phyloP scores from a whole-genome alignment of 2,797 vertebrate species.

The Pantherophis alleghaniensis region DNA sequence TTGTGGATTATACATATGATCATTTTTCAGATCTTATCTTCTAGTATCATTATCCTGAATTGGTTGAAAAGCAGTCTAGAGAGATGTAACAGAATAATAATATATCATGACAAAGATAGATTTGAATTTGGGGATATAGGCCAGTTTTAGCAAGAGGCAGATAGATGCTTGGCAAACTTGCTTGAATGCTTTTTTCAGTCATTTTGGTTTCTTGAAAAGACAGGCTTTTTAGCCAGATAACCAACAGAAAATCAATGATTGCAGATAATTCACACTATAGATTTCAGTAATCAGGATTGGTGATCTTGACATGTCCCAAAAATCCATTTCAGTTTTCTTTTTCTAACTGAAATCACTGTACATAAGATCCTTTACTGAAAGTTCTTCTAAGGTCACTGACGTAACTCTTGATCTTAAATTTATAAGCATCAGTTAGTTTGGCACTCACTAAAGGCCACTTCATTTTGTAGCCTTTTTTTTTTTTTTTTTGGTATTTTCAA shows the following conservation, averaged over 20 bases:
- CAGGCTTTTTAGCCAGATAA: neutral
- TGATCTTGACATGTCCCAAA: constrained; percentile 1
- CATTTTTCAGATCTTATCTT: constrained; percentile 27
- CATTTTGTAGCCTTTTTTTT: neutral
- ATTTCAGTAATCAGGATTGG: neutral
- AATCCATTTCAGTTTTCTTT: neutral
- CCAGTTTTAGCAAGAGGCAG: constrained; percentile 56
- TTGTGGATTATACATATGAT: constrained; percentile 39
- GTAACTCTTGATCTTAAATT: constrained; percentile 29
- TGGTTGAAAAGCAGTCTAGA: constrained; percentile 37
- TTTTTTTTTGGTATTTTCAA: neutral
- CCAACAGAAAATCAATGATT: constrained; percentile 15
- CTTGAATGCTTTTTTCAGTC: constrained; percentile 43
- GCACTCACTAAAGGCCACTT: neutral
- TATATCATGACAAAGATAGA: constrained; percentile 31
- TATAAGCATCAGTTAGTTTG: neutral
- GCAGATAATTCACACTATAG: constrained; percentile 17
- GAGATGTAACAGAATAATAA: constrained; percentile 35
- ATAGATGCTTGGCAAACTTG: constrained; percentile 51
- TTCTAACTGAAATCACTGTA: neutral
- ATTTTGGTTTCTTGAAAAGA: constrained; percentile 31
- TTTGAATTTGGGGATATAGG: constrained; percentile 58
- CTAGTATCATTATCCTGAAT: constrained; percentile 15
- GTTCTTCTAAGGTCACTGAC: neutral
- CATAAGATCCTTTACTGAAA: constrained; percentile 2